Percentiles rank a stretch among this genome's conserved stretches.
Evolutionary conservation across 2,888 invertebrate species (phyloP).

Genomic region (Cyclophora albipunctata): DNA sequence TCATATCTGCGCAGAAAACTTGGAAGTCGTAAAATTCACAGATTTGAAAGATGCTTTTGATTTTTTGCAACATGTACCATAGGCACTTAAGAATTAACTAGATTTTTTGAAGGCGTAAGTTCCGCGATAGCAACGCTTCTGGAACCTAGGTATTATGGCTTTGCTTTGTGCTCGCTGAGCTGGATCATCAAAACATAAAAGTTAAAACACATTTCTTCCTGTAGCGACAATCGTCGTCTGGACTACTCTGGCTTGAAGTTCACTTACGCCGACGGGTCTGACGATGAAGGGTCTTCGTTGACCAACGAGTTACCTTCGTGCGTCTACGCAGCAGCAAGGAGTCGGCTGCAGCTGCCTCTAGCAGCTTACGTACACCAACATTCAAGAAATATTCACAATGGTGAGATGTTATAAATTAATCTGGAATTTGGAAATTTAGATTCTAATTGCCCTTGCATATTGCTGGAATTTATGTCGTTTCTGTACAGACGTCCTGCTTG

Average conservation of each 20-base stretch:
- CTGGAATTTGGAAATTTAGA: background rate
- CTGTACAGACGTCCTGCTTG: slow-evolving; percentile 50
- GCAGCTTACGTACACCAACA: slow-evolving; percentile 69
- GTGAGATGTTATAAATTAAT: slow-evolving; percentile 22
- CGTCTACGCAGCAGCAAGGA: slow-evolving; percentile 80
- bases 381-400: slow-evolving; percentile 55
- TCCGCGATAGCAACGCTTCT: too few relatives aligned
- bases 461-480: background rate
- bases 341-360: slow-evolving; percentile 54
- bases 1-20: too few relatives aligned
- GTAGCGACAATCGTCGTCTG: slow-evolving; percentile 53
- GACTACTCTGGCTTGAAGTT: slow-evolving; percentile 61
- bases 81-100: too few relatives aligned
- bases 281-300: slow-evolving; percentile 69
- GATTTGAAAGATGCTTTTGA: too few relatives aligned
- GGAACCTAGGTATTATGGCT: too few relatives aligned
- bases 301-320: slow-evolving; percentile 87
- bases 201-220: too few relatives aligned
- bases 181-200: too few relatives aligned
- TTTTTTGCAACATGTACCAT: too few relatives aligned
- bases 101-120: too few relatives aligned
- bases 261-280: slow-evolving; percentile 59
- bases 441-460: background rate
- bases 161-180: too few relatives aligned
- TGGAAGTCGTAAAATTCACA: too few relatives aligned